Conservation (phyloP, 1,140 invertebrate species). For the Drosophila repleta region DNA sequence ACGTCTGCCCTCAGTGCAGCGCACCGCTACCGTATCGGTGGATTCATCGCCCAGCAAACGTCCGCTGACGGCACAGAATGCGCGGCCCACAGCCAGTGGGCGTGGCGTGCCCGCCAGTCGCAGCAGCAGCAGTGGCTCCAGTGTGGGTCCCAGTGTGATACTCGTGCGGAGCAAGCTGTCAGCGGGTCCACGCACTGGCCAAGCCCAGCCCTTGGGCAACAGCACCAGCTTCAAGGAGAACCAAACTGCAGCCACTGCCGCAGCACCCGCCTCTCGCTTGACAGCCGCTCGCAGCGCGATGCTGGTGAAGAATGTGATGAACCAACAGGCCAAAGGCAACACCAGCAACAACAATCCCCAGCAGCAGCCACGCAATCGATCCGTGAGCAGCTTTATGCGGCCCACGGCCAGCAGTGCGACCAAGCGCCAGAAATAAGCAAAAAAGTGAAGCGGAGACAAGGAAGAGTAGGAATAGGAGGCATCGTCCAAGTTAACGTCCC, state of each 20-base stretch:
- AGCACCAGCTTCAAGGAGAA: constrained; percentile 81
- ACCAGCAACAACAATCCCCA: constrained; percentile 42
- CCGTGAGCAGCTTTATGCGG: constrained; percentile 86
- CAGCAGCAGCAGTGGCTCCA: constrained; percentile 90
- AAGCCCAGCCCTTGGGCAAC: constrained; percentile 41
- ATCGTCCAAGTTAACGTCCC: constrained; percentile 69
- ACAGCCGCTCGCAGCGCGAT: constrained; percentile 72
- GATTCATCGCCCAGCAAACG: constrained; percentile 79
- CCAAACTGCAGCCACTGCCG: constrained; percentile 38
- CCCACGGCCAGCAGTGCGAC: constrained; percentile 84
- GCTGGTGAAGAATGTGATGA: constrained; percentile 74
- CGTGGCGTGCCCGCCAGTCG: constrained; percentile 88
- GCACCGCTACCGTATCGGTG: constrained; percentile 69
- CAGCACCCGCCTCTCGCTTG: constrained; percentile 39
- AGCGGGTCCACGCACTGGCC: constrained; percentile 18
- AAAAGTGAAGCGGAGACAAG: neutral
- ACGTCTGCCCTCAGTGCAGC: constrained; percentile 85
- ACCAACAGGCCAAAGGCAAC: constrained; percentile 53
- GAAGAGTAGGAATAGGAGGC: neutral
- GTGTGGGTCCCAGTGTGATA: constrained; percentile 80
- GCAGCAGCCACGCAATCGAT: constrained; percentile 51
- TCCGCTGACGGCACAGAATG: constrained; percentile 69
- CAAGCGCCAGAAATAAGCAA: constrained; percentile 83
- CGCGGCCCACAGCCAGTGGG: constrained; percentile 29
- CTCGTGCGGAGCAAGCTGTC: constrained; percentile 66